Percentiles rank a stretch among this genome's conserved stretches.
These are phyloP conservation scores for Pyrocoelia pectoralis DNA, from an alignment of 2,888 invertebrate species.

Conservation along the genomic window DNA sequence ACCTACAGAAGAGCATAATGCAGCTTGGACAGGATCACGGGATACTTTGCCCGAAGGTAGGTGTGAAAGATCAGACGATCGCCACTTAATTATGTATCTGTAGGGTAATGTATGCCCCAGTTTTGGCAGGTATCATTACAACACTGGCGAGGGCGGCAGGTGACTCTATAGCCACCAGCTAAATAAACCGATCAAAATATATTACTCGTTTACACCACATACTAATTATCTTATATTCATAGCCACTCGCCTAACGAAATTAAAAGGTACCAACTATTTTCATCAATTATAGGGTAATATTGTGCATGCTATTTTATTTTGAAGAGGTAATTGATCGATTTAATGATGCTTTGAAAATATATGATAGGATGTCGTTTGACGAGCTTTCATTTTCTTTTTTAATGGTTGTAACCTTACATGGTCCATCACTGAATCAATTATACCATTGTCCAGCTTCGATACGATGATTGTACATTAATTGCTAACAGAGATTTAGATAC, in stretches of 20 bases:
- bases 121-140: slow-evolving; percentile 49
- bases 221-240: slow-evolving; percentile 41
- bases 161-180: slow-evolving; percentile 43
- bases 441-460: too few species aligned
- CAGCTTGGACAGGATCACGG: slow-evolving; percentile 39
- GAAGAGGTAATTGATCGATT: too few species aligned
- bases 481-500: too few species aligned
- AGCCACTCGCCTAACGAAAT: slow-evolving; percentile 25
- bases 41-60: slow-evolving; percentile 43
- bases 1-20: slow-evolving; percentile 2
- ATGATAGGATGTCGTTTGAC: too few species aligned
- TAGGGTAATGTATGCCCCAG: slow-evolving; percentile 51
- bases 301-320: too few species aligned
- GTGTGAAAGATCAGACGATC: slow-evolving; percentile 47
- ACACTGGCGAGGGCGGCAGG: slow-evolving; percentile 45
- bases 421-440: too few species aligned
- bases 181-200: slow-evolving; percentile 40
- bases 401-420: too few species aligned
- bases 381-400: too few species aligned
- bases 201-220: slow-evolving; percentile 43
- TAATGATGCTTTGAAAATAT: too few species aligned
- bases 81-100: slow-evolving; percentile 52
- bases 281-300: slow-evolving; percentile 25
- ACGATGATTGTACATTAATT: too few species aligned
- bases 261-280: slow-evolving; percentile 20